Conservation (phyloP, 2,888 invertebrate species). For the Chouioia cunea region DNA sequence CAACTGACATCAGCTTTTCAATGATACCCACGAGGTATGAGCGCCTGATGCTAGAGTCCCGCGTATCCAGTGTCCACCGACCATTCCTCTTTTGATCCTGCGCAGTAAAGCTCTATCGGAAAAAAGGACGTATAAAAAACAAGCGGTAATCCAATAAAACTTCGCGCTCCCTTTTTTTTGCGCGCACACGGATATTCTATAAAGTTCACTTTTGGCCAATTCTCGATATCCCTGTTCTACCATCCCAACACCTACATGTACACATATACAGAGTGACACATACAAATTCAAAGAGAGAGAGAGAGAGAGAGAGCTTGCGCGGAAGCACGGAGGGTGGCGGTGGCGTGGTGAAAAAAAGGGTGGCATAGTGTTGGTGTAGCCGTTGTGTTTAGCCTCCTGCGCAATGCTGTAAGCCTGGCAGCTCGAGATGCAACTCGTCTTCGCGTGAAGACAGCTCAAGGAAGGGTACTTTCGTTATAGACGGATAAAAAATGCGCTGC, state of each 20-base stretch:
- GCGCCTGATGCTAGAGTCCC: slow-evolving; percentile 58
- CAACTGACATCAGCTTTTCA: too few relatives aligned
- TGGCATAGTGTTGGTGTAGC: slow-evolving; percentile 38
- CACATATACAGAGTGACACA: neutral
- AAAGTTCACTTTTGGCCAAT: slow-evolving; percentile 14
- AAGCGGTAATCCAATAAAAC: neutral
- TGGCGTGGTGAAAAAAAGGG: slow-evolving; percentile 7
- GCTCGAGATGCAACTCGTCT: slow-evolving; percentile 64
- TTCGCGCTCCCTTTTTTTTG: too few relatives aligned
- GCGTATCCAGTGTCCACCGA: slow-evolving; percentile 58
- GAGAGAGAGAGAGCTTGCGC: neutral
- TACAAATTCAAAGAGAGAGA: slow-evolving; percentile 1
- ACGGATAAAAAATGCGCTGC: slow-evolving; percentile 65
- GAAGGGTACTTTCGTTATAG: slow-evolving; percentile 44
- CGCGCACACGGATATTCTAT: slow-evolving; percentile 10
- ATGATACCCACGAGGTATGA: slow-evolving; percentile 46
- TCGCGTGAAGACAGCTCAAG: slow-evolving; percentile 51
- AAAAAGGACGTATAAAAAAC: slow-evolving; percentile 16
- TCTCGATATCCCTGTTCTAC: slow-evolving; percentile 44
- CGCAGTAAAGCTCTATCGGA: neutral
- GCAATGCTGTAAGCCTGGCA: slow-evolving; percentile 59
- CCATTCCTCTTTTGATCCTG: neutral
- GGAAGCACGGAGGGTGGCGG: slow-evolving; percentile 19
- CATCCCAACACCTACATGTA: slow-evolving; percentile 8
- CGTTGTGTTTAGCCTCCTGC: slow-evolving; percentile 53